Evolutionary conservation across 2,113 vertebrate species (phyloP), one percentile per base, ranked within the genome.

Genomic region (Dromaius novaehollandiae): DNA sequence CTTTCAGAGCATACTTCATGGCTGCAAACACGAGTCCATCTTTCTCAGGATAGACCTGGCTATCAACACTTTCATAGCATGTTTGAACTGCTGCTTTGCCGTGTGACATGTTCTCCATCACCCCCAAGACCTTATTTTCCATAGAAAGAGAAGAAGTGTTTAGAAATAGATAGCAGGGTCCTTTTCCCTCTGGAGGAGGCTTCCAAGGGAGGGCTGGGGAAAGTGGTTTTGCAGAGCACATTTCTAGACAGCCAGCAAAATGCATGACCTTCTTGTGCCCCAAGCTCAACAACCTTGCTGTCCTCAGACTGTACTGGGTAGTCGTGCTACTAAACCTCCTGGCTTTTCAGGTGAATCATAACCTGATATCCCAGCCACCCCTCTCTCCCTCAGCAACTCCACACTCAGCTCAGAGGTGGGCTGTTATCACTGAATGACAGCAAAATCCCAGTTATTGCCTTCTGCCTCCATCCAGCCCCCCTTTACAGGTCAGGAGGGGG

Each of bases 121-220:
- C 92, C 88, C 88, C 92, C 73, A 74, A 64, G 56, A 78, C 28
- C 12, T 63, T 86, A 40, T 71, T 94, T 93, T 89, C 66, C 63
- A 76, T 1, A 2, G 26, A 56, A 30, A 58, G 56, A 58, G 44
- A 74, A 42, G 50, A 46, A 84, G 26, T n/a, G 73, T 79, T 60
- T 42, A 87, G n/a, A 58, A 82, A 85, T 21, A 51, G 69, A 42
- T 92, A 56, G 53, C 86, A 82, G 61, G 26, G 18, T 50, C 55
- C 11, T 93, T 89, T 89, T 76, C n/a, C 51, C 61, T 85, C 75
- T 6, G 4, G 42, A 85, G 38, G 3, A 46, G 44, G 32, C 60
- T 82, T 77, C 44, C 25, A 75, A 90, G 42, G 56, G 8, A 13
- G 44, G 48, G 34, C 56, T 58, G 56, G 15, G 16, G 15, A 32